Base-by-base conservation (phyloP, 2,888 invertebrate genomes). In the Vanessa cardui region DNA sequence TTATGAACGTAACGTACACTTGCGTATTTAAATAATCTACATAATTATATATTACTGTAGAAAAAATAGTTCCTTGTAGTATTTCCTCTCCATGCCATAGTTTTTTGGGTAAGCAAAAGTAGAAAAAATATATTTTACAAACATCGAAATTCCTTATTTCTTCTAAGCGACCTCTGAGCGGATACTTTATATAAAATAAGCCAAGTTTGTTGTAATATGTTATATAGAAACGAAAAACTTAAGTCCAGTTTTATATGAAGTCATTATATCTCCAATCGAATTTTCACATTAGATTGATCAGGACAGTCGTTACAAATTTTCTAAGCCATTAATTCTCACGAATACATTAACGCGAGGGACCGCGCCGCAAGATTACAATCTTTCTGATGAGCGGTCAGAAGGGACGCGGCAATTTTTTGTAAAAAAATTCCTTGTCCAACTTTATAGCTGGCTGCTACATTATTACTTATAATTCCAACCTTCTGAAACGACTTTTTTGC, bases 281-380 rank as follows among this genome's bases (percentile, higher is more conserved):
- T 54, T 61, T 66, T 61, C 60, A 9, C 59, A 52, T 45, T 46
- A 60, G 39, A 76, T 72, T 77, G 69, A 88, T 85, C 84, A 89
- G 85, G 85, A 85, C 60, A 68, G 73, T 73, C 75, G 68, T 73
- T 73, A 73, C 63, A 66, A 74, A 75, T 78, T 73, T 74, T 73
- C 72, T 71, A 74, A 78, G 73, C 75, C 77, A 78, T 80, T 78
- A 77, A 80, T 76, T 78, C 74, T 69, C 58, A 62, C 56, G 60
- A 47, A 66, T 63, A 71, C 66, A 69, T 71, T 69, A 69, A 64
- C 64, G 64, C 66, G 33, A 59, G 62, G 67, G 68, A 26, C 66
- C 59, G 45, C 33, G 65, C 47, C 58, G 45, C 56, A 61, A 66
- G 72, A 71, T 72, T 69, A 72, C 62, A 66, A 72, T 72, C 72